phyloP scores from a whole-genome alignment of 2,888 invertebrate species.

The Dione juno region DNA sequence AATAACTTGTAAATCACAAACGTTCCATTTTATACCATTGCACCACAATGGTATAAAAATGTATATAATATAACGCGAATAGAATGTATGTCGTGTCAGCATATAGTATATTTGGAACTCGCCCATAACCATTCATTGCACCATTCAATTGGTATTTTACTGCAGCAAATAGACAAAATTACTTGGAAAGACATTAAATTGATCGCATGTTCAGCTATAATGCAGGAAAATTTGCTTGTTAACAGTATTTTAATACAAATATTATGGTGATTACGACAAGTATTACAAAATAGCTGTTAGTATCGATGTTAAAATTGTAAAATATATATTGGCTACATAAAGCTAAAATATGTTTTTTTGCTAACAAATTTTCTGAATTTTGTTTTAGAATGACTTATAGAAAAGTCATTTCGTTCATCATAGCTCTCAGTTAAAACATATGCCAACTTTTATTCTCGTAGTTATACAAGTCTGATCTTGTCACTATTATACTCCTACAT shows the following conservation, averaged over 20 bases:
- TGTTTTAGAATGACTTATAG: too few species aligned
- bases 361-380: too few species aligned
- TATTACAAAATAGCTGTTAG: neutral
- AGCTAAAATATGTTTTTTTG: too few species aligned
- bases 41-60: neutral
- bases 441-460: too few species aligned
- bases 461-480: too few species aligned
- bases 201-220: slow-evolving; percentile 2
- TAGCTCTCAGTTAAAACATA: too few species aligned
- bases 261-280: neutral
- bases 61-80: neutral
- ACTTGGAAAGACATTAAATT: slow-evolving; percentile 3
- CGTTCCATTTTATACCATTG: too few species aligned
- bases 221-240: neutral
- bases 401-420: too few species aligned
- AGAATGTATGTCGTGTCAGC: neutral
- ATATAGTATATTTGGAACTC: neutral
- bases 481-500: too few species aligned
- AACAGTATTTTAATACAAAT: neutral
- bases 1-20: too few species aligned
- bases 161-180: slow-evolving; percentile 2
- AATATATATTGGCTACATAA: too few species aligned
- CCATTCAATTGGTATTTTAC: slow-evolving; percentile 2
- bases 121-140: neutral
- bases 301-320: too few species aligned